Evolutionary conservation across 2,888 invertebrate species (phyloP).

Genomic region (Ligdia adustata): DNA sequence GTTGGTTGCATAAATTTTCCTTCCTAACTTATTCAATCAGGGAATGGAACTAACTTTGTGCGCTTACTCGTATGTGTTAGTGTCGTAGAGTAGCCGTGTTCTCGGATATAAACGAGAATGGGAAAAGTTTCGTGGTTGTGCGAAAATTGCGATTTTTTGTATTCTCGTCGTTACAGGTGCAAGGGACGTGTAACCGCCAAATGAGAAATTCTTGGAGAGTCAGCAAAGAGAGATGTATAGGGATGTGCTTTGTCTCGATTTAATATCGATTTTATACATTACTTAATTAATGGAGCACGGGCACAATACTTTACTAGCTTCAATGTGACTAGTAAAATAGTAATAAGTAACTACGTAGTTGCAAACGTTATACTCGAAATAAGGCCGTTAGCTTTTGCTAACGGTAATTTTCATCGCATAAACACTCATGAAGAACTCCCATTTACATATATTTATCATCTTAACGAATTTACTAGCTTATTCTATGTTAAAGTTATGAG

Average conservation of each 20-base stretch:
- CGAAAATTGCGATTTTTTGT: slow-evolving; percentile 35
- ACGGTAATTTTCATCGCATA: not conserved
- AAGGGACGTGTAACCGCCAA: slow-evolving; percentile 53
- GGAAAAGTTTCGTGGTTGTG: slow-evolving; percentile 18
- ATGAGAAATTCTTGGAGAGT: slow-evolving; percentile 72
- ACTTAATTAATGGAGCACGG: too few relatives aligned
- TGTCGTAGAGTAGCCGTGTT: slow-evolving; percentile 5
- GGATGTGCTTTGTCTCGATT: slow-evolving; percentile 30
- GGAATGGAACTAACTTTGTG: slow-evolving; percentile 1
- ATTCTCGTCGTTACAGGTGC: slow-evolving; percentile 42
- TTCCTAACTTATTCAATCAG: slow-evolving; percentile 19
- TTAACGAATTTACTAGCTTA: slow-evolving; percentile 8
- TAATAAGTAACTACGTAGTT: too few relatives aligned
- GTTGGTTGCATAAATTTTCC: slow-evolving; percentile 7
- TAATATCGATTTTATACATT: too few relatives aligned
- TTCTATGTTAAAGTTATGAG: slow-evolving; percentile 13
- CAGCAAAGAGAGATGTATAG: slow-evolving; percentile 44
- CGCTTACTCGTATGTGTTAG: not conserved
- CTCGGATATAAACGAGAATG: slow-evolving; percentile 14
- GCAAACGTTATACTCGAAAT: too few relatives aligned
- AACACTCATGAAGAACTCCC: not conserved
- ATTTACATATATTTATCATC: slow-evolving; percentile 10
- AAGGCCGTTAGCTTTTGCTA: too few relatives aligned
- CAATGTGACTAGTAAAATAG: too few relatives aligned
- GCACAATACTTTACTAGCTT: too few relatives aligned